Evolutionary conservation across 2,888 invertebrate genomes (phyloP), one percentile per base, ranked within the genome.

Genomic region (Barypeithes pellucidus): DNA sequence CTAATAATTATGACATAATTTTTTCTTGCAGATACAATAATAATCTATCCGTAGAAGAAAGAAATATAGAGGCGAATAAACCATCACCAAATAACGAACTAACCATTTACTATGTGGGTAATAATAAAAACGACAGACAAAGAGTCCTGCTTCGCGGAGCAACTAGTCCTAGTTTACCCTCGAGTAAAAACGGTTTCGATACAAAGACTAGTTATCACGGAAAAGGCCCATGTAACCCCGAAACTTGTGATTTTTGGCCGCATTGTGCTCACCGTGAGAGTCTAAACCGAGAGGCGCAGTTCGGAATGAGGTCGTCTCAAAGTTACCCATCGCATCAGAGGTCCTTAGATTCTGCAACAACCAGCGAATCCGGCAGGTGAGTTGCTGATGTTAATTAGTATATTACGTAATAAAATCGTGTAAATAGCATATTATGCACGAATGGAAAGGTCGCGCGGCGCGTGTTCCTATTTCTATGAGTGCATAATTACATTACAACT

Each of bases 181-280:
- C 80, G 3, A 76, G 68, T 54, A 80, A 83, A 9, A 85, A 85
- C 61, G 78, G 73, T 33, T 77, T 76, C 45, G 77, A 79, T 8
- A 36, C 45, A 1, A 72, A 72, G 45, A 61, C 67, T 12, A 60
- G n/a, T 11, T 52, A 47, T 20, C 70, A 72, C 33, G 12, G 43
- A 14, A 73, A 62, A 16, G 78, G 83, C 9, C 85, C 87, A 39
- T 90, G 89, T 81, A 89, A 86, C 79, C 87, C 88, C 61, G 88
- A 87, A 74, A 88, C 88, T 11, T 91, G 91, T 80, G 89, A 90
- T 78, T 91, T 90, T 84, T 91, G 91, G 91, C 90, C 91, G 14
- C 88, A 89, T 69, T 89, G 89, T 78, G 86, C 87, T 0, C 89
- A 88, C 75, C 83, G 88, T 18, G 87, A 88, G 43, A 84, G 82